Evolutionary conservation across 2,113 vertebrate genomes (phyloP).

Genomic region (Misgurnus mizolepis): DNA sequence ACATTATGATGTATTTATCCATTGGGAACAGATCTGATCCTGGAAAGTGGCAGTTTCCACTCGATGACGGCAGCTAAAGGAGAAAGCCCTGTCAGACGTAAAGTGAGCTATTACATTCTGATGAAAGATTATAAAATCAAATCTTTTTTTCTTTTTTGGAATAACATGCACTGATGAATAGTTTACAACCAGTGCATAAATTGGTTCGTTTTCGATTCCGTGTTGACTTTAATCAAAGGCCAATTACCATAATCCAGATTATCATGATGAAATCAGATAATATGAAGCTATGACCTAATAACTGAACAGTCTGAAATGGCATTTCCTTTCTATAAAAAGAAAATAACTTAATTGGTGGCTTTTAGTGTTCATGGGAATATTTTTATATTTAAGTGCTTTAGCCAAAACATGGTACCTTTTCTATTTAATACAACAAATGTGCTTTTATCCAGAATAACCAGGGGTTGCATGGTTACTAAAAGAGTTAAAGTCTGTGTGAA

Average conservation of each 20-base stretch:
- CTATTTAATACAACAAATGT: background rate
- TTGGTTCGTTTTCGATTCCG: no score
- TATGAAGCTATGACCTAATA: no score
- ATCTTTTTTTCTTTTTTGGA: background rate
- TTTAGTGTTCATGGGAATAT: background rate
- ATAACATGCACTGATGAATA: background rate
- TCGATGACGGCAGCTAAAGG: background rate
- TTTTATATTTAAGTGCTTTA: background rate
- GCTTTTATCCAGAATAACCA: background rate
- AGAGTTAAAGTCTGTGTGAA: no score
- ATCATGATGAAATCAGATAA: no score
- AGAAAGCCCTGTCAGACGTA: background rate
- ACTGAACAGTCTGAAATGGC: no score
- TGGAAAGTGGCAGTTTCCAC: background rate
- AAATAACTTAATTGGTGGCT: background rate
- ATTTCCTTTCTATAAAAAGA: background rate
- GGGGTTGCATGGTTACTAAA: background rate
- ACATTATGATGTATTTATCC: background rate
- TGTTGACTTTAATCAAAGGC: no score
- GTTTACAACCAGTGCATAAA: background rate
- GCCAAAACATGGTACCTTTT: background rate
- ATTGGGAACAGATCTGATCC: background rate
- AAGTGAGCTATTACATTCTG: background rate
- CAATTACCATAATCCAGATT: no score
- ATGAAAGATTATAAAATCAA: conserved; percentile 5